Percentiles rank a stretch among this genome's conserved stretches.
phyloP scores from a whole-genome alignment of 2,797 vertebrate genomes.

The Hypotaenidia okinawae region DNA sequence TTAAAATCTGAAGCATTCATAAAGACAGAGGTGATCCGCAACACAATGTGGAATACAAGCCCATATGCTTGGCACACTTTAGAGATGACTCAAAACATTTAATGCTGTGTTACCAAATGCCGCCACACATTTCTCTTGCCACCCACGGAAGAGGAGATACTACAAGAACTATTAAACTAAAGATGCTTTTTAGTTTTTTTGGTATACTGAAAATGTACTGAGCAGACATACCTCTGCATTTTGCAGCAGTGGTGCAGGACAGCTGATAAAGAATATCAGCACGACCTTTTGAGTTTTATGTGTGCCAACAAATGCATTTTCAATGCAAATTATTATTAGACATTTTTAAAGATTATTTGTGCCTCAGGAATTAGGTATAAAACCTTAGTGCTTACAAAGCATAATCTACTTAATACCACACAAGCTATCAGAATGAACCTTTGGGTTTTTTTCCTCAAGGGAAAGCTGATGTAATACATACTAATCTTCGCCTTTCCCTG shows the following conservation, averaged over 20 bases:
- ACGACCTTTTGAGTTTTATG: background rate
- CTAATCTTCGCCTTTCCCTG: conserved; percentile 15
- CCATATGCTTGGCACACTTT: conserved; percentile 20
- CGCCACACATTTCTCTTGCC: conserved; percentile 17
- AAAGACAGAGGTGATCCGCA: background rate
- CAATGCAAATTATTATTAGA: conserved; percentile 8
- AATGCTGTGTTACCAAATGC: conserved; percentile 64
- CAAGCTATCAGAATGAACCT: conserved; percentile 13
- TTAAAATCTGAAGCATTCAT: background rate
- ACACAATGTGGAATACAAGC: conserved; percentile 19
- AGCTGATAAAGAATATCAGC: background rate
- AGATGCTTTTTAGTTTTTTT: conserved; percentile 25
- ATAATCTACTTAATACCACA: conserved; percentile 26
- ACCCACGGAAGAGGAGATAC: conserved; percentile 8
- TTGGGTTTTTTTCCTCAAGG: background rate
- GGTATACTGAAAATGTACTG: background rate
- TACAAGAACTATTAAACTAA: conserved; percentile 24
- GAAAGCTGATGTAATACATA: conserved; percentile 25
- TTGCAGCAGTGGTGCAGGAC: background rate
- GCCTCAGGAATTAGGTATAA: conserved; percentile 25
- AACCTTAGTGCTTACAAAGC: background rate
- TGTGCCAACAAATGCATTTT: background rate
- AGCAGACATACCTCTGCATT: background rate
- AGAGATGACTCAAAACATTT: conserved; percentile 57
- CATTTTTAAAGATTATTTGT: conserved; percentile 6